Evolutionary conservation across 1,140 invertebrate species (phyloP).

Genomic region (Agrypnia vestita): DNA sequence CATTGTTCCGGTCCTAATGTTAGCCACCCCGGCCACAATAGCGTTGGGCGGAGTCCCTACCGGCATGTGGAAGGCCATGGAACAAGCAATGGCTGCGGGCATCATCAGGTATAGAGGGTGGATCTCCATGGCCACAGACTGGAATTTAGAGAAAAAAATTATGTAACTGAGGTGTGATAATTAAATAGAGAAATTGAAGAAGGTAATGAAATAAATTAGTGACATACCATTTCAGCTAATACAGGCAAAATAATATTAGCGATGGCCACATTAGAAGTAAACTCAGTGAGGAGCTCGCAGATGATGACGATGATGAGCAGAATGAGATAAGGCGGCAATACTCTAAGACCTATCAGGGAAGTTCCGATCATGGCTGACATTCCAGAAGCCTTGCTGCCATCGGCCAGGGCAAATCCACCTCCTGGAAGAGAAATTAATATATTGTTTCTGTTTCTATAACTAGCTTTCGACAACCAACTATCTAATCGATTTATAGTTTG

Average conservation of each 20-base stretch:
- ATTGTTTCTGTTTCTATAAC: not conserved
- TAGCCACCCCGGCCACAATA: constrained; percentile 88
- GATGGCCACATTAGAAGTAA: constrained; percentile 88
- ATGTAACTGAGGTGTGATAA: not conserved
- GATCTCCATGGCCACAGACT: constrained; percentile 77
- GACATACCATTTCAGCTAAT: constrained; percentile 82
- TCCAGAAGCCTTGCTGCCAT: constrained; percentile 84
- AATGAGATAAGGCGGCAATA: constrained; percentile 73
- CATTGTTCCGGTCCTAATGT: constrained; percentile 85
- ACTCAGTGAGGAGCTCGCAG: constrained; percentile 81
- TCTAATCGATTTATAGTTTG: no score
- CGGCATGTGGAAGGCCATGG: constrained; percentile 84
- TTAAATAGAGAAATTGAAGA: not conserved
- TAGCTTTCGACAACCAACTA: no score
- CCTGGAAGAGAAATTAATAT: constrained; percentile 65
- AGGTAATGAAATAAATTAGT: not conserved
- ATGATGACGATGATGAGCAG: constrained; percentile 74
- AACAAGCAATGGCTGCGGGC: constrained; percentile 86
- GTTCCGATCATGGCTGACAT: constrained; percentile 83
- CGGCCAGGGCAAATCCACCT: constrained; percentile 91
- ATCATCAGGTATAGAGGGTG: constrained; percentile 93
- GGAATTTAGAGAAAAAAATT: constrained; percentile 54
- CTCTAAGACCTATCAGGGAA: constrained; percentile 74
- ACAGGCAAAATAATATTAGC: constrained; percentile 90
- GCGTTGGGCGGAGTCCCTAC: constrained; percentile 94